These are phyloP conservation scores for Atlantisia rogersi DNA, from an alignment of 2,113 vertebrate genomes.

Conservation along the genomic window DNA sequence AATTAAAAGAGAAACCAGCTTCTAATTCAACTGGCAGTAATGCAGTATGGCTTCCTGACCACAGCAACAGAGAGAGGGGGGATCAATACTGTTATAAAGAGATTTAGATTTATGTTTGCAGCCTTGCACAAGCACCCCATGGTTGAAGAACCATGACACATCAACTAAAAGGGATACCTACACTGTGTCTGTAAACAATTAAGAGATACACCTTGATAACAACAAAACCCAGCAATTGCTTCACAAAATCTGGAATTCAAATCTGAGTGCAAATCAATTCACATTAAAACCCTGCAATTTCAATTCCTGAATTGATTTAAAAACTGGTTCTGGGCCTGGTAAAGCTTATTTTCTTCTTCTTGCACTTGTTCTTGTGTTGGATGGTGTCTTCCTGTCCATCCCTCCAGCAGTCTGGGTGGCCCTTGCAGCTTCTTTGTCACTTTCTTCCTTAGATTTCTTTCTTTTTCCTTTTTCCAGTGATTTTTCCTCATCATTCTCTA, in stretches of 20 bases:
- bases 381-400: constrained; percentile 10
- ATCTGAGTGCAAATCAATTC: constrained; percentile 7
- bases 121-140: not conserved
- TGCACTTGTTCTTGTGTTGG: constrained; percentile 32
- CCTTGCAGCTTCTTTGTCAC: not conserved
- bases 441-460: not conserved
- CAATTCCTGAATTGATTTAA: not conserved
- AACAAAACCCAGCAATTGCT: not conserved
- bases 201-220: not conserved
- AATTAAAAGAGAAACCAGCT: not conserved
- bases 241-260: not conserved
- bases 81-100: not conserved
- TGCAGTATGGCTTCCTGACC: not conserved
- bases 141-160: not conserved
- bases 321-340: not conserved
- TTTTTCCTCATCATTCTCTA: not conserved
- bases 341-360: constrained; percentile 9
- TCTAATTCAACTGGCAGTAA: not conserved
- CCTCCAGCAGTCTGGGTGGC: not conserved
- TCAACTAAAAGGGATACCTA: not conserved
- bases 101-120: not conserved
- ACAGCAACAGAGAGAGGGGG: not conserved
- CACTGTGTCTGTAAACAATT: not conserved
- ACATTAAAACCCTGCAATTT: not conserved
- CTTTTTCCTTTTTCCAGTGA: not conserved